phyloP scores from a whole-genome alignment of 2,888 invertebrate species.

The Hydraecia micacea region DNA sequence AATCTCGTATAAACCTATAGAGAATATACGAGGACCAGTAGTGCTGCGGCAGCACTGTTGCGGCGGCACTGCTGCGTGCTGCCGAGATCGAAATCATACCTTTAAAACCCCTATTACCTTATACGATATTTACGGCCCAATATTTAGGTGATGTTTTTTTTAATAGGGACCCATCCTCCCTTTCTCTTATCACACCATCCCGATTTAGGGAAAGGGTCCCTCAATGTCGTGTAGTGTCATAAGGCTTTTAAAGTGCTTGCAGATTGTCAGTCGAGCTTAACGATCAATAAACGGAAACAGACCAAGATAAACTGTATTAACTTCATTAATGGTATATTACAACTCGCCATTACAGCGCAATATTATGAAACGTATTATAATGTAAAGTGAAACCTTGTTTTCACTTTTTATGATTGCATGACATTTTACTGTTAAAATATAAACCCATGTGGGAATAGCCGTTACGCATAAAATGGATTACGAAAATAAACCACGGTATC shows the following conservation, averaged over 20 bases:
- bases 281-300: slow-evolving; percentile 38
- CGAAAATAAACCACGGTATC: slow-evolving; percentile 55
- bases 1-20: no score
- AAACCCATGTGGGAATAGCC: slow-evolving; percentile 75
- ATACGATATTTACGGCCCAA: no score
- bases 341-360: slow-evolving; percentile 47
- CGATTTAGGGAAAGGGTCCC: background rate
- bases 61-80: no score
- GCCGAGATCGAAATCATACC: no score
- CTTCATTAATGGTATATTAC: slow-evolving; percentile 40
- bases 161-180: background rate
- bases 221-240: background rate
- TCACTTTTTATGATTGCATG: slow-evolving; percentile 87
- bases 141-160: no score
- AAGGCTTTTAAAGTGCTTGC: background rate
- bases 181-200: background rate
- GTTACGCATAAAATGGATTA: slow-evolving; percentile 70
- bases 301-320: slow-evolving; percentile 31
- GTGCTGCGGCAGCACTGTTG: no score
- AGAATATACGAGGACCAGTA: no score
- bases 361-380: slow-evolving; percentile 66
- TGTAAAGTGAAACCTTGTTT: slow-evolving; percentile 82
- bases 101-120: background rate
- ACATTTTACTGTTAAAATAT: slow-evolving; percentile 76
- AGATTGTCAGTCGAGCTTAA: slow-evolving; percentile 20